phyloP scores from a whole-genome alignment of 1,140 invertebrate species.

The Philotrypesis tridentata region DNA sequence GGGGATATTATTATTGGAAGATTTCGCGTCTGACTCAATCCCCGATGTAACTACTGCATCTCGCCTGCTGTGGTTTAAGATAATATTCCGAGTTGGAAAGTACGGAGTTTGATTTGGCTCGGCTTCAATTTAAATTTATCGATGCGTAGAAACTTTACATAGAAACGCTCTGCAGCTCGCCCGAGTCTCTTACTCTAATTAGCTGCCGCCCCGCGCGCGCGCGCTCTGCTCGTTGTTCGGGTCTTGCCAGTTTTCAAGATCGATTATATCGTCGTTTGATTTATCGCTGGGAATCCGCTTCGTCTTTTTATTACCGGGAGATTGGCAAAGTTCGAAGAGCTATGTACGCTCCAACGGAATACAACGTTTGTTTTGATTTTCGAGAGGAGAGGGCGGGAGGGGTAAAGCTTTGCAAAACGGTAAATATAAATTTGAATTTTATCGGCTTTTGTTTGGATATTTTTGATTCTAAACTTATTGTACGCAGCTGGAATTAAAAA shows the following conservation, averaged over 20 bases:
- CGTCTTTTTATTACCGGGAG: background rate
- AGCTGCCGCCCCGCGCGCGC: no score
- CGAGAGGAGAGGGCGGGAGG: no score
- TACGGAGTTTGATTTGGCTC: conserved; percentile 19
- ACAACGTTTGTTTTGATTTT: no score
- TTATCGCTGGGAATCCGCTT: background rate
- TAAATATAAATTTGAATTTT: no score
- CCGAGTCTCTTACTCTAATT: conserved; percentile 18
- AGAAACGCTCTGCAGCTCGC: background rate
- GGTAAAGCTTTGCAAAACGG: no score
- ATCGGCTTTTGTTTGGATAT: no score
- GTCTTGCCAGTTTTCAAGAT: background rate
- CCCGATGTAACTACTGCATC: conserved; percentile 29
- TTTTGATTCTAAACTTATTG: no score
- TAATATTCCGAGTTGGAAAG: conserved; percentile 45
- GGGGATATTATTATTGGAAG: conserved; percentile 42
- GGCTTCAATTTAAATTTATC: conserved; percentile 33
- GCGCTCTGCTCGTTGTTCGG: no score
- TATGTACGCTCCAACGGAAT: no score
- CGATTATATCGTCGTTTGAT: background rate
- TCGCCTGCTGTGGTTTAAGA: background rate
- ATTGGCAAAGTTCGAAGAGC: background rate
- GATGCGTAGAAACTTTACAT: background rate
- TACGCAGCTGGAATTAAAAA: no score
- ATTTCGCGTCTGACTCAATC: conserved; percentile 29